These are phyloP conservation scores for Collichthys lucidus DNA, from an alignment of 2,113 vertebrate species.

Conservation along the genomic window DNA sequence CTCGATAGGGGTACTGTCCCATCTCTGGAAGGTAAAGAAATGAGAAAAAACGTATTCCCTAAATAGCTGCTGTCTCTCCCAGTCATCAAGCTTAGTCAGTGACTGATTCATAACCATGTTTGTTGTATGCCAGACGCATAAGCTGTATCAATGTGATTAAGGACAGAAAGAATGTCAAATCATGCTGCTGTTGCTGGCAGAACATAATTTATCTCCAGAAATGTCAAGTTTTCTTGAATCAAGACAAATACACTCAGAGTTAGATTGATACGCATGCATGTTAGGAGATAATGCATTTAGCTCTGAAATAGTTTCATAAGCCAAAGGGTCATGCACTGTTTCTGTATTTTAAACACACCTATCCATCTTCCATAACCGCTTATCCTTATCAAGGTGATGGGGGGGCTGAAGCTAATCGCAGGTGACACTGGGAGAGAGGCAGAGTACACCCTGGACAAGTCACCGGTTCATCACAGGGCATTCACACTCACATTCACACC, in stretches of 20 bases:
- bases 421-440: too few relatives aligned
- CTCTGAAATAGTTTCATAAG: slow-evolving; percentile 41
- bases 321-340: slow-evolving; percentile 10
- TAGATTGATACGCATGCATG: slow-evolving; percentile 44
- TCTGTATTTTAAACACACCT: too few relatives aligned
- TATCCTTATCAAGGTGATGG: too few relatives aligned
- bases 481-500: too few relatives aligned
- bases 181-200: slow-evolving; percentile 30
- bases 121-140: slow-evolving; percentile 46
- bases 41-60: slow-evolving; percentile 37
- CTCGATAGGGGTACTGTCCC: slow-evolving; percentile 30
- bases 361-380: too few relatives aligned
- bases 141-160: slow-evolving; percentile 68
- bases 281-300: slow-evolving; percentile 23
- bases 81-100: slow-evolving; percentile 55
- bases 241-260: slow-evolving; percentile 22
- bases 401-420: too few relatives aligned
- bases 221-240: slow-evolving; percentile 53
- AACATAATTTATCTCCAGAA: slow-evolving; percentile 46
- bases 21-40: slow-evolving; percentile 44
- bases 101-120: slow-evolving; percentile 62
- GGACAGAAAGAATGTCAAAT: slow-evolving; percentile 47
- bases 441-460: too few relatives aligned
- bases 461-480: too few relatives aligned
- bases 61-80: slow-evolving; percentile 61